Evolutionary conservation across 2,797 vertebrate species (phyloP), one percentile per base, ranked within the genome.

Genomic region (Mus caroli): DNA sequence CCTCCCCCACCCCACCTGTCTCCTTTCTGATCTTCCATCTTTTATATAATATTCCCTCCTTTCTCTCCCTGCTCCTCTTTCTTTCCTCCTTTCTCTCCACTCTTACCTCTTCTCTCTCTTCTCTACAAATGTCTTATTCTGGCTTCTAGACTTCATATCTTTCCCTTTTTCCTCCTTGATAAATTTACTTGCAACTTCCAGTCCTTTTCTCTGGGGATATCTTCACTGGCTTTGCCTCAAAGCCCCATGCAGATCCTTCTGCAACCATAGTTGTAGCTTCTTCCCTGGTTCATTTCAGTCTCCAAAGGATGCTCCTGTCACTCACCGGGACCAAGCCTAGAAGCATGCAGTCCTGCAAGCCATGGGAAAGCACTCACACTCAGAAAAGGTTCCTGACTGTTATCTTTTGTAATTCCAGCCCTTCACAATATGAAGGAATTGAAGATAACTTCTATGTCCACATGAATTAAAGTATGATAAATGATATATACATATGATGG

Each of bases 381-480:
- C 43, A 77, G 20, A 79, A 80, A 91, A 88, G 20, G 93, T 90
- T 56, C 0, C 71, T n/a, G 6, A 24, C 83, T 7, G 28, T 92
- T 89, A 14, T 60, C 77, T 94, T 80, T 94, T 69, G 50, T 94
- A 75, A 77, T 37, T 58, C 80, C 31, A 77, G 15, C 5, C 22
- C 40, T 96, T 90, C 46, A 54, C 64, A 82, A 90, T 37, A 73
- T 15, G 17, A 11, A 64, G 43, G 91, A 75, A n/a, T n/a, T 79
- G 56, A 92, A 94, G 90, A 56, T 62, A 86, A 82, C 46, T 43
- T 84, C 79, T 58, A 76, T 75, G 19, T 82, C 11, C 12, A 86
- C 26, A 19, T 56, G 86, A 87, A 26, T 62, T 95, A 82, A 94
- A 52, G 89, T 93, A 79, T 62, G 46, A 82, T 20, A 88, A 54